Evolutionary conservation across 1,140 invertebrate species (phyloP), one percentile per base, ranked within the genome.

Genomic region (Meteorus sp.): DNA sequence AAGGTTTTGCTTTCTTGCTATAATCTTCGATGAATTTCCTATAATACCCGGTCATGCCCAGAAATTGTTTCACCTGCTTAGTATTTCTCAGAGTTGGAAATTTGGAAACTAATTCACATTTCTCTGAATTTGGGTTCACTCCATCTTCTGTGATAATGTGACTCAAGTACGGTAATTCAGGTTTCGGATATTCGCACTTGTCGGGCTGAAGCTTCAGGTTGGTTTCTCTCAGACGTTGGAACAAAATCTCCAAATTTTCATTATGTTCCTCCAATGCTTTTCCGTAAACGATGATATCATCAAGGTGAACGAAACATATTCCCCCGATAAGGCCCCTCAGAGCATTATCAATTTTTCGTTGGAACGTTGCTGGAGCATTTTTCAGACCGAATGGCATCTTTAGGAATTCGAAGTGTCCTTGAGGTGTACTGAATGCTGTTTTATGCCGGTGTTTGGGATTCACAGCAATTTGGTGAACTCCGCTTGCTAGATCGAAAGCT

Each of bases 291-390:
- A 39, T 39, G 6, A 39, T 39, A 39, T 39, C 35, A 5, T 39
- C 35, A 15, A 39, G 35, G 15, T 25, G 33, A 51, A 51, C 48
- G 8, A 15, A 13, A 33, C 27, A 51, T 27, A 51, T 17, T 31
- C 7, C 5, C 19, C 48, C 48, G 9, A 51, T 25, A 31, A 51
- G 48, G 13, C 27, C 48, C 19, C 2, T 3, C 27, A 51, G 33
- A n/a, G 31, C 48, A 15, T 51, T 13, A 33, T 51, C 31, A n/a
- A 51, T 51, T 17, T 31, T 31, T 25, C 47, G 11, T 6, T 31
- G 27, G 27, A 51, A 51, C 13, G 48, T 51, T 13, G 25, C 48
- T n/a, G 48, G 48, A 13, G 48, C 27, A 15, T 51, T 51, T 9
- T 31, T 31, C 9, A 52, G 13, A 1, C 50, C 33, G 7, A 22